A percentile compares a stretch with the other conserved stretches of the same genome.
These are phyloP conservation scores for Nebria salina DNA, from an alignment of 2,888 invertebrate species.

Conservation along the genomic window DNA sequence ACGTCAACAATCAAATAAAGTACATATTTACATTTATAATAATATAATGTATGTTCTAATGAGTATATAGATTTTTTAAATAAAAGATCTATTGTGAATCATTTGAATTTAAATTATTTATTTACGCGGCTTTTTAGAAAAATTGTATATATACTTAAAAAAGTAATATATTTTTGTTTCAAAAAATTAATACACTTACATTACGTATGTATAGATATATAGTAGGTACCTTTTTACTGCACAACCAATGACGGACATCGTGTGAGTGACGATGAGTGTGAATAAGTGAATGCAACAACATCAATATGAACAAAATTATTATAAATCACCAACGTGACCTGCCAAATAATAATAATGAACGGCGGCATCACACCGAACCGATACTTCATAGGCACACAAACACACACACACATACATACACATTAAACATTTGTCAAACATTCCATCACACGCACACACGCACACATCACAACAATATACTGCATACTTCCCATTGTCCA, in stretches of 20 bases:
- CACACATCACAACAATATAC: not conserved
- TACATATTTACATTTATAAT: no score
- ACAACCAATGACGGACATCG: not conserved
- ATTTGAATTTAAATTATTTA: no score
- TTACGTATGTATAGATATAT: not conserved
- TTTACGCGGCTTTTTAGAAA: no score
- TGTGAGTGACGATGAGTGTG: conserved; percentile 1
- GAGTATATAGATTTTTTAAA: no score
- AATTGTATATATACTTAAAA: no score
- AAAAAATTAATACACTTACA: no score
- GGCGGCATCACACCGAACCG: not conserved
- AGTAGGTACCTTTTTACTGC: not conserved
- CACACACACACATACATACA: not conserved
- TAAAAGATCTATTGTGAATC: no score
- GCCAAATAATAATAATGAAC: not conserved
- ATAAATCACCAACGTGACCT: conserved; percentile 1
- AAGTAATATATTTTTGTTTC: no score
- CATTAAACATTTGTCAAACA: not conserved
- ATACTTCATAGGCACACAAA: not conserved
- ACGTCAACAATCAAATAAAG: no score
- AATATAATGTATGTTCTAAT: no score
- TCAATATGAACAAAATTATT: conserved; percentile 1
- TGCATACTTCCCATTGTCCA: not conserved
- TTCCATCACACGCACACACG: not conserved
- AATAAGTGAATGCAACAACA: conserved; percentile 15